Evolutionary conservation across 2,113 vertebrate species (phyloP).

Genomic region (Paraplagusia blochii): DNA sequence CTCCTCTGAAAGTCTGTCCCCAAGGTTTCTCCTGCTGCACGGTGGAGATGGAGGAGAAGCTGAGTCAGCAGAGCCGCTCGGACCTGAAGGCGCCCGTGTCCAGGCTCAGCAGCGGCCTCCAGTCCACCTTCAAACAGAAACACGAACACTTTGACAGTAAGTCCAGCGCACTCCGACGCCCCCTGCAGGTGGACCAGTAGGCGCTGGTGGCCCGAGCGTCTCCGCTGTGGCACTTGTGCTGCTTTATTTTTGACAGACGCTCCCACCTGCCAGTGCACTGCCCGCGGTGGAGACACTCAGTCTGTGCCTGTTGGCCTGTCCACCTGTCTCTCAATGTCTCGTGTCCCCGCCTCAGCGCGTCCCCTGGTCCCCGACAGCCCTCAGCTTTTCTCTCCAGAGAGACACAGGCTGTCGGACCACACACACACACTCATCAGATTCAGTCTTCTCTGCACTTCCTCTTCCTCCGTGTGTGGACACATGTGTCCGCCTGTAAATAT

Average conservation of each 20-base stretch:
- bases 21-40: conserved; percentile 95
- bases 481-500: conserved; percentile 66
- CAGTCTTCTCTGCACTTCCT: conserved; percentile 62
- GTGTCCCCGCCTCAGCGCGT: conserved; percentile 18
- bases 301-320: conserved; percentile 58
- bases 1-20: conserved; percentile 91
- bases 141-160: conserved; percentile 89
- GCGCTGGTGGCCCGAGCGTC: conserved; percentile 3
- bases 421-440: conserved; percentile 72
- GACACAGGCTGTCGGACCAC: conserved; percentile 54
- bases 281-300: conserved; percentile 55
- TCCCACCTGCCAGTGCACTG: conserved; percentile 59
- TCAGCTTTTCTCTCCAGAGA: conserved; percentile 44
- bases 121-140: conserved; percentile 85
- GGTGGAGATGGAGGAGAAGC: conserved; percentile 96
- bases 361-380: background rate
- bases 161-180: conserved; percentile 35
- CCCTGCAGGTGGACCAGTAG: background rate
- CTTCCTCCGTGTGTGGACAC: conserved; percentile 44
- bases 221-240: conserved; percentile 12
- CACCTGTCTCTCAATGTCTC: conserved; percentile 73
- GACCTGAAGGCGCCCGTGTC: conserved; percentile 87
- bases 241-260: conserved; percentile 63
- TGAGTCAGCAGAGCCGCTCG: conserved; percentile 87
- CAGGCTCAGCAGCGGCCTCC: conserved; percentile 85